A percentile compares a stretch with the other conserved stretches of the same genome.
phyloP scores from a whole-genome alignment of 1,140 invertebrate genomes.

The Brachionus calyciflorus region DNA sequence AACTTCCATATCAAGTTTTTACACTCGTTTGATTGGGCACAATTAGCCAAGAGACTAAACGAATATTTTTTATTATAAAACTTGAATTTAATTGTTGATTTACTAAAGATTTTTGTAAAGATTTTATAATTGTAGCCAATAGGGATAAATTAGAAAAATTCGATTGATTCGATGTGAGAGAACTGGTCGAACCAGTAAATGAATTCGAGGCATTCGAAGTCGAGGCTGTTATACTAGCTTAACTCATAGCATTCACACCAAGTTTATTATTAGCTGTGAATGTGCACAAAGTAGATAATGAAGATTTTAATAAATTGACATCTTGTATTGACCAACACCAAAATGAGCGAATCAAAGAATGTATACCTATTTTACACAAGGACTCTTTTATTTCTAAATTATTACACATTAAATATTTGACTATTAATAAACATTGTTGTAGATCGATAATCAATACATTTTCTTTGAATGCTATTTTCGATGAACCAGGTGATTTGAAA shows the following conservation, averaged over 20 bases:
- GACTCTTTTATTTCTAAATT: slow-evolving; percentile 40
- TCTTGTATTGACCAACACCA: slow-evolving; percentile 34
- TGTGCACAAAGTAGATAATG: not conserved
- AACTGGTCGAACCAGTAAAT: not conserved
- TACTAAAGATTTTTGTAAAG: slow-evolving; percentile 15
- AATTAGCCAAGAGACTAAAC: slow-evolving; percentile 15
- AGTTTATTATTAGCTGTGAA: not conserved
- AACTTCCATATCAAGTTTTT: slow-evolving; percentile 32
- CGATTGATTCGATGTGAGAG: not conserved
- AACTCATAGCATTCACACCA: not conserved
- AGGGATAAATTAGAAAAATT: not conserved
- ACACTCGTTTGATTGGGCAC: slow-evolving; percentile 33
- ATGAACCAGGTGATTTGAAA: slow-evolving; percentile 51
- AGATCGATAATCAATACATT: slow-evolving; percentile 10
- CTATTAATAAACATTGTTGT: slow-evolving; percentile 3
- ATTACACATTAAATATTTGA: slow-evolving; percentile 35
- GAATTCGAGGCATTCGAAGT: slow-evolving; percentile 23
- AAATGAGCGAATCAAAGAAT: not conserved
- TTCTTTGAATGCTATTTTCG: slow-evolving; percentile 50
- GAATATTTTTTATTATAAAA: slow-evolving; percentile 33
- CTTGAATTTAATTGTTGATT: slow-evolving; percentile 20
- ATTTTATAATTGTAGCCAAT: slow-evolving; percentile 10
- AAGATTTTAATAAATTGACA: not conserved
- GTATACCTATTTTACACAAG: not conserved
- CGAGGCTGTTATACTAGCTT: not conserved